Conservation (phyloP, 2,113 vertebrate genomes). For the Rallus limicola region DNA sequence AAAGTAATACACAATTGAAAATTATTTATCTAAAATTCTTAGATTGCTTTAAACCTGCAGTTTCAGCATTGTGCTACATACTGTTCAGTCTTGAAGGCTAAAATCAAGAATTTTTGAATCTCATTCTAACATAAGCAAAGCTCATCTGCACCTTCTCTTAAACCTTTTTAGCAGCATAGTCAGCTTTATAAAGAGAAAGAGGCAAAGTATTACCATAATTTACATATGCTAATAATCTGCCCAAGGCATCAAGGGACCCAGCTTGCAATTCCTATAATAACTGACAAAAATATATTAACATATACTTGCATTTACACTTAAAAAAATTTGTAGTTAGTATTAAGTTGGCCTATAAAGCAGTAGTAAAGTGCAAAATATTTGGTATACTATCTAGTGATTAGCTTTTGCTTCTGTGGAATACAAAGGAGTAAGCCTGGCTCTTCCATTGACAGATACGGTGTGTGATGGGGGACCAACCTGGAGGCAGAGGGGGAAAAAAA, state of each 20-base stretch:
- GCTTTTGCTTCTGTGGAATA: constrained; percentile 64
- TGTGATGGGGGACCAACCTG: constrained; percentile 78
- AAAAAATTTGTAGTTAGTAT: constrained; percentile 46
- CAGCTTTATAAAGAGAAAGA: constrained; percentile 68
- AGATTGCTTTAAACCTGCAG: constrained; percentile 29
- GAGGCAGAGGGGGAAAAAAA: background rate
- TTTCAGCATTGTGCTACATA: constrained; percentile 42
- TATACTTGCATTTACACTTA: constrained; percentile 75
- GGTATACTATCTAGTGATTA: constrained; percentile 48
- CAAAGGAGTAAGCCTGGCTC: constrained; percentile 60
- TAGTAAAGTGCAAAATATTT: constrained; percentile 59
- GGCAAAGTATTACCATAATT: constrained; percentile 71
- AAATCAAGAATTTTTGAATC: constrained; percentile 52
- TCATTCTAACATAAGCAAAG: constrained; percentile 45
- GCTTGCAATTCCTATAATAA: constrained; percentile 45
- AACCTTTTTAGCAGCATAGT: constrained; percentile 74
- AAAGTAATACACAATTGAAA: constrained; percentile 59
- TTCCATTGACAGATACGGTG: constrained; percentile 77
- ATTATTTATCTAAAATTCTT: constrained; percentile 50
- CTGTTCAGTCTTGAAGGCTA: constrained; percentile 25
- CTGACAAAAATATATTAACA: constrained; percentile 77
- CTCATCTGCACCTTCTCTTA: constrained; percentile 54
- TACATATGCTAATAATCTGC: constrained; percentile 73
- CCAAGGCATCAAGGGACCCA: constrained; percentile 63
- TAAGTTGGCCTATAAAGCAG: constrained; percentile 40